phyloP scores from a whole-genome alignment of 2,797 vertebrate genomes.

The Oceanodroma leucorhoa region DNA sequence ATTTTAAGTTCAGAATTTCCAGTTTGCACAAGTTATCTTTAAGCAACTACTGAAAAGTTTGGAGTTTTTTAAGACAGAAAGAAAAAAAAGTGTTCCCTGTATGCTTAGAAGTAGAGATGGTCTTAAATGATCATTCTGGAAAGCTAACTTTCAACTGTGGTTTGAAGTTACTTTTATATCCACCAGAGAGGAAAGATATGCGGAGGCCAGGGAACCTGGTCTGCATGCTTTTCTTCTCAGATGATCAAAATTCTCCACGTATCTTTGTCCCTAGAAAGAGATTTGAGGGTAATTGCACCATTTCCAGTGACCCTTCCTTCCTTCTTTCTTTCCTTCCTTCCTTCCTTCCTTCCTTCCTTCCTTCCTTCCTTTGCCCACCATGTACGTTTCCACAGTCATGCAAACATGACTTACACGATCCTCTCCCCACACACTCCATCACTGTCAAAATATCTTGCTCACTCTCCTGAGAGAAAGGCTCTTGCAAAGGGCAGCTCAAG shows the following conservation, averaged over 20 bases:
- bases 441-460: background rate
- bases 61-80: background rate
- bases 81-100: background rate
- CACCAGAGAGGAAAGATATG: background rate
- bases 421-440: background rate
- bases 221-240: background rate
- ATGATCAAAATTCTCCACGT: background rate
- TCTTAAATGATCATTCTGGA: background rate
- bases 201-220: background rate
- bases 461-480: background rate
- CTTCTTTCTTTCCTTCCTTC: background rate
- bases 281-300: background rate
- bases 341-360: no score
- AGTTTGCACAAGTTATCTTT: background rate
- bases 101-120: background rate
- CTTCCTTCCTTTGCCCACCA: background rate
- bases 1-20: background rate
- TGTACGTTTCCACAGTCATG: accelerated
- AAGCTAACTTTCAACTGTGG: background rate
- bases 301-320: background rate
- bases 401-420: background rate
- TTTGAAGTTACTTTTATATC: background rate
- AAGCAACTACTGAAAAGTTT: background rate
- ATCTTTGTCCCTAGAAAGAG: background rate
- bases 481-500: background rate